Percentiles rank a stretch among this genome's conserved stretches.
These are phyloP conservation scores for Nymphalis polychloros DNA, from an alignment of 2,888 invertebrate genomes.

Conservation along the genomic window DNA sequence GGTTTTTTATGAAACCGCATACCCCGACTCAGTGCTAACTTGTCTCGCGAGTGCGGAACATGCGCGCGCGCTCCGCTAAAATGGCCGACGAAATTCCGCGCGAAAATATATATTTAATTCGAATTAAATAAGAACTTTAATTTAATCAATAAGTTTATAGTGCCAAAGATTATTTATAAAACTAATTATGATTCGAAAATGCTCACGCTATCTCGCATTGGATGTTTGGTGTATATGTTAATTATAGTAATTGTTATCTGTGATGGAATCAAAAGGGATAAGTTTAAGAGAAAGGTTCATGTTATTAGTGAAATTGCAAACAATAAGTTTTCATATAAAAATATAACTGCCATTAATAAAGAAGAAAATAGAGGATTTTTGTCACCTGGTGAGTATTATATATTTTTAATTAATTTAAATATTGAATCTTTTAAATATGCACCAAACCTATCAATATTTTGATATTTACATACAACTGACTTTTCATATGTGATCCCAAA, in stretches of 20 bases:
- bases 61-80: constrained; percentile 64
- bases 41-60: constrained; percentile 52
- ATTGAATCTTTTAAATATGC: too few relatives aligned
- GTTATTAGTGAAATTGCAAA: constrained; percentile 38
- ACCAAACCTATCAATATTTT: too few relatives aligned
- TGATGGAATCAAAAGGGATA: constrained; percentile 41
- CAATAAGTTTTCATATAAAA: constrained; percentile 38
- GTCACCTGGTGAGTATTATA: constrained; percentile 49
- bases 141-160: constrained; percentile 20
- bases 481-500: too few relatives aligned
- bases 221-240: constrained; percentile 40
- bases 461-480: too few relatives aligned
- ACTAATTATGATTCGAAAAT: constrained; percentile 70
- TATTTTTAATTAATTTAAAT: background rate
- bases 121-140: background rate
- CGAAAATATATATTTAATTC: constrained; percentile 45
- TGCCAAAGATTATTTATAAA: constrained; percentile 52
- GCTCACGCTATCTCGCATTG: constrained; percentile 51
- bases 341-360: constrained; percentile 28
- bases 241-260: constrained; percentile 41
- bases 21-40: constrained; percentile 34
- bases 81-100: constrained; percentile 58
- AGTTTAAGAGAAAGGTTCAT: constrained; percentile 50
- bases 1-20: constrained; percentile 20
- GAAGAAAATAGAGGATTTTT: constrained; percentile 57